Conservation (phyloP, 2,888 invertebrate genomes). For the Caenorhabditis wallacei region DNA sequence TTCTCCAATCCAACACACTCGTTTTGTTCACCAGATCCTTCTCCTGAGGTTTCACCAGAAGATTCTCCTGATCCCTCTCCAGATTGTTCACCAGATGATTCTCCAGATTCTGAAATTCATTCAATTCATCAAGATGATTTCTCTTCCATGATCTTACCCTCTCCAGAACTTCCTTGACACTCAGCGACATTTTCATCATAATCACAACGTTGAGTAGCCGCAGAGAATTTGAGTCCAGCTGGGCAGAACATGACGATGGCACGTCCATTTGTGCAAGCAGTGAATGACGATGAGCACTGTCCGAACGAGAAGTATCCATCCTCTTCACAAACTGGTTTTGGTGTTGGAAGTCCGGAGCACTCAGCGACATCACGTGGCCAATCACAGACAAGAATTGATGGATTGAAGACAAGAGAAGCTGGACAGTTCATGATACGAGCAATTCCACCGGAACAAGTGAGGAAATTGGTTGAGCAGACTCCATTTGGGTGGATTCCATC, state of each 20-base stretch:
- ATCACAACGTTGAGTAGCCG: constrained; percentile 40
- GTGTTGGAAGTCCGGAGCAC: constrained; percentile 35
- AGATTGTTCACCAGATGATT: constrained; percentile 22
- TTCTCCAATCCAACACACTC: constrained; percentile 30
- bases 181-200: constrained; percentile 37
- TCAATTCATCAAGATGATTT: too few species aligned
- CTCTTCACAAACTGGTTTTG: constrained; percentile 41
- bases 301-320: constrained; percentile 65
- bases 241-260: constrained; percentile 65
- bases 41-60: constrained; percentile 36
- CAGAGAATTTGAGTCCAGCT: constrained; percentile 48
- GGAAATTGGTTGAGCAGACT: constrained; percentile 49
- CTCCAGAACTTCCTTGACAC: constrained; percentile 37
- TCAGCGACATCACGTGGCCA: constrained; percentile 55
- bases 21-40: constrained; percentile 30
- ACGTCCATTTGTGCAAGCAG: constrained; percentile 59
- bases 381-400: constrained; percentile 56
- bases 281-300: constrained; percentile 58
- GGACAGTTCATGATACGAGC: constrained; percentile 64
- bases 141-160: neutral
- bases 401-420: constrained; percentile 57
- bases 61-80: constrained; percentile 26
- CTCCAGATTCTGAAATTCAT: constrained; percentile 24
- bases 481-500: constrained; percentile 59
- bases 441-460: constrained; percentile 62